Conservation (phyloP, 1,140 invertebrate species). For the Branchinecta lindahli region DNA sequence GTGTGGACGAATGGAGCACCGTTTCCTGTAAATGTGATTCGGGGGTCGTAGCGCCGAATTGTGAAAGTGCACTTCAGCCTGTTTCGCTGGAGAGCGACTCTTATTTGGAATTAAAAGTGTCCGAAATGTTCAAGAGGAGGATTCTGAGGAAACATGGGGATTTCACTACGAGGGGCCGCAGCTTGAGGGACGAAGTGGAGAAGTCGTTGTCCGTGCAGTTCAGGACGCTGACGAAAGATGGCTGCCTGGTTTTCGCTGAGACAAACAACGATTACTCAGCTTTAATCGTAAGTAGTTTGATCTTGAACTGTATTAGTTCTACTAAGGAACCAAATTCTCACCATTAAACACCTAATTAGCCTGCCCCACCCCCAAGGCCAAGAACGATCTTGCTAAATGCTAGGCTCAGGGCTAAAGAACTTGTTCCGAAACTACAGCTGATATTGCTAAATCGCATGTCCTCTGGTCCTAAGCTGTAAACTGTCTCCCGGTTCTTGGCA, state of each 20-base stretch:
- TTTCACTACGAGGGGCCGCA: constrained; percentile 15
- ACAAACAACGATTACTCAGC: constrained; percentile 75
- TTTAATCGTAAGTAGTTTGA: constrained; percentile 42
- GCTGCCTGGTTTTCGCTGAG: constrained; percentile 61
- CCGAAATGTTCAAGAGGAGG: constrained; percentile 56
- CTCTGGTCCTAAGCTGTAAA: too few species aligned
- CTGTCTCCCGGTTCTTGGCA: too few species aligned
- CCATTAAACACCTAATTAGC: not conserved
- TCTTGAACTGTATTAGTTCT: constrained; percentile 9
- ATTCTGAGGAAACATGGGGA: constrained; percentile 15
- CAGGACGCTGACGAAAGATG: constrained; percentile 54
- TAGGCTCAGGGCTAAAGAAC: too few species aligned
- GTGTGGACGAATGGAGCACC: constrained; percentile 64
- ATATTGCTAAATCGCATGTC: too few species aligned
- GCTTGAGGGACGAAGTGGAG: constrained; percentile 24
- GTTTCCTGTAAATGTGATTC: constrained; percentile 40
- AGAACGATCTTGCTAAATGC: too few species aligned
- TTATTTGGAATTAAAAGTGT: constrained; percentile 59
- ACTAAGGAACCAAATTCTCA: not conserved
- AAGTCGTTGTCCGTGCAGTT: constrained; percentile 67
- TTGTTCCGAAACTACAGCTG: too few species aligned
- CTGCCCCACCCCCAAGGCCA: not conserved
- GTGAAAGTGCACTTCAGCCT: constrained; percentile 54
- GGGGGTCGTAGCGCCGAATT: constrained; percentile 55
- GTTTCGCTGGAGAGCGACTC: constrained; percentile 57